Conservation (phyloP, 1,140 invertebrate genomes). For the Steinernema feltiae region DNA sequence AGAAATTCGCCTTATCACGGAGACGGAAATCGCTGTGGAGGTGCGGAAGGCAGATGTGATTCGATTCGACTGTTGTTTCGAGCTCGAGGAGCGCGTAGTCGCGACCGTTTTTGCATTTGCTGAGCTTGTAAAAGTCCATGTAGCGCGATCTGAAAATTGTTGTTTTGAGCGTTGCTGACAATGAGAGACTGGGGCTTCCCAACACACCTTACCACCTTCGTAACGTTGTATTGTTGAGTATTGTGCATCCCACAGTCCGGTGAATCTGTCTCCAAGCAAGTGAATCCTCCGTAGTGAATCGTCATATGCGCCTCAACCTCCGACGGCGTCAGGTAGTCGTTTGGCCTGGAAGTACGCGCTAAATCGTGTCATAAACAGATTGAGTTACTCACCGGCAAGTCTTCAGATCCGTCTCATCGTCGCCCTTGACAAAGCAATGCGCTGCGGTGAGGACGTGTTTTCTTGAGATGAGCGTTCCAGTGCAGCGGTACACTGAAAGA, state of each 20-base stretch:
- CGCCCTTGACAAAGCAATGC: background rate
- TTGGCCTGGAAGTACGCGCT: background rate
- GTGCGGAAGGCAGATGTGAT: conserved; percentile 5
- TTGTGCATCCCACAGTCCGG: no score
- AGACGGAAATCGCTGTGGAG: background rate
- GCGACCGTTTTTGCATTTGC: background rate
- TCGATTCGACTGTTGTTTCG: background rate
- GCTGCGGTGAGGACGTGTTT: background rate
- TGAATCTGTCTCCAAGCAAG: no score
- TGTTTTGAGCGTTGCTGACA: background rate
- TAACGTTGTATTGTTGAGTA: no score
- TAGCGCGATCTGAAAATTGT: background rate
- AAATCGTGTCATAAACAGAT: background rate
- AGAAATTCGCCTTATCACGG: background rate
- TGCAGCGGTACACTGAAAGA: background rate
- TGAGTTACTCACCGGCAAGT: background rate
- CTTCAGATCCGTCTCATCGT: background rate
- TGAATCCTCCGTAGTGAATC: no score
- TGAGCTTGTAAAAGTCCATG: background rate
- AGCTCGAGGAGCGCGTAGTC: background rate
- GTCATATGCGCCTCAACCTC: no score
- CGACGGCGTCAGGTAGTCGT: no score
- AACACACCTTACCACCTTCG: no score
- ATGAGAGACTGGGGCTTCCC: background rate
- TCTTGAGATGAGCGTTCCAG: background rate